Percentiles rank a stretch among this genome's conserved stretches.
phyloP scores from a whole-genome alignment of 2,113 vertebrate genomes.

The Python bivittatus region DNA sequence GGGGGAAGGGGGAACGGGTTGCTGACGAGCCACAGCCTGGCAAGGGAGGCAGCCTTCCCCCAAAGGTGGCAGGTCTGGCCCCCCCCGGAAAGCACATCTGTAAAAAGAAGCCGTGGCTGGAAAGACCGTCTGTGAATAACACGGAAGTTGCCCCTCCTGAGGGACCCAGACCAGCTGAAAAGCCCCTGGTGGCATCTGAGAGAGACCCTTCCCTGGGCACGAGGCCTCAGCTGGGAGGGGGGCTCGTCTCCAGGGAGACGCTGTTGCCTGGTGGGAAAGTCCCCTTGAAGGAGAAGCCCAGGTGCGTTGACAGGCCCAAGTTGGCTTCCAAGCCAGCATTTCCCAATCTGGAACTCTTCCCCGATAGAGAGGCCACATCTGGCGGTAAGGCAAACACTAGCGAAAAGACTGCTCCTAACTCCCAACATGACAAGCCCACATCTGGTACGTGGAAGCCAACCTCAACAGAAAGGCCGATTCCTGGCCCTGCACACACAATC shows the following conservation, averaged over 20 bases:
- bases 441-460: neutral
- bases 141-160: neutral
- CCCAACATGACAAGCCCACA: neutral
- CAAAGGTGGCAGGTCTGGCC: accelerated
- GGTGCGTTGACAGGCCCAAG: too few species aligned
- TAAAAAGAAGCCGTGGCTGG: neutral
- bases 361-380: neutral
- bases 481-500: neutral
- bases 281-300: neutral
- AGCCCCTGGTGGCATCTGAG: neutral
- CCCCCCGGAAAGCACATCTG: neutral
- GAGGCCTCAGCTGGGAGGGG: neutral
- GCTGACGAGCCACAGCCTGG: neutral
- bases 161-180: too few species aligned
- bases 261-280: too few species aligned
- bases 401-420: neutral
- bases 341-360: neutral
- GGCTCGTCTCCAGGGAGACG: neutral
- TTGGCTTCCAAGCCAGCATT: neutral
- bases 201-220: neutral
- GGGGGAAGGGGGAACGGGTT: neutral
- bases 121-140: neutral
- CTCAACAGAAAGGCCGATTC: too few species aligned
- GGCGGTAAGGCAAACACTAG: neutral
- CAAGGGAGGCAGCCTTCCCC: neutral